A percentile compares a stretch with the other conserved stretches of the same genome.
Evolutionary conservation across 2,888 invertebrate species (phyloP).

Genomic region (Rhagonycha lutea): DNA sequence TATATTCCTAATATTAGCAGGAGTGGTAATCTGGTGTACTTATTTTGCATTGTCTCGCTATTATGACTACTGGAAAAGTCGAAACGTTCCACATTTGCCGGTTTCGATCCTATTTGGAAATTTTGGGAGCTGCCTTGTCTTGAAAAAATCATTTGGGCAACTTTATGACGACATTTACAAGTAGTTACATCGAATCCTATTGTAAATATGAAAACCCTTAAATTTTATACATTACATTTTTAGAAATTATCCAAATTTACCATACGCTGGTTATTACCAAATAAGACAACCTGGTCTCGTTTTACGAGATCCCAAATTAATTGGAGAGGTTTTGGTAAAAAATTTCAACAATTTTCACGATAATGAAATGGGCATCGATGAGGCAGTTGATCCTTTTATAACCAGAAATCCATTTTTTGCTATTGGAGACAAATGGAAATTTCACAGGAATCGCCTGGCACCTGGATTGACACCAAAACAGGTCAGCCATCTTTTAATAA

Average conservation of each 20-base stretch:
- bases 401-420: slow-evolving; percentile 57
- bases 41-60: background rate
- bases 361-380: slow-evolving; percentile 49
- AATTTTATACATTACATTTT: no score
- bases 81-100: slow-evolving; percentile 12
- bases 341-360: slow-evolving; percentile 50
- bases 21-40: background rate
- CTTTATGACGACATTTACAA: slow-evolving; percentile 30
- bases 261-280: slow-evolving; percentile 49
- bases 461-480: slow-evolving; percentile 58
- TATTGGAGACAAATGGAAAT: slow-evolving; percentile 58
- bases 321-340: slow-evolving; percentile 47
- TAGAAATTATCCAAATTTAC: slow-evolving; percentile 43
- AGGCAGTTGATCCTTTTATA: slow-evolving; percentile 55
- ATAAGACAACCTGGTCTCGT: slow-evolving; percentile 43
- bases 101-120: slow-evolving; percentile 21
- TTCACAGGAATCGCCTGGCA: slow-evolving; percentile 56
- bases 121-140: slow-evolving; percentile 6
- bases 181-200: slow-evolving; percentile 10
- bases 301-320: slow-evolving; percentile 48
- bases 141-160: slow-evolving; percentile 14
- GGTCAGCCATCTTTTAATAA: no score
- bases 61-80: slow-evolving; percentile 25
- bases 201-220: background rate
- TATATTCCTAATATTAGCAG: background rate